Conservation (phyloP, 92 coral and sea anemone species). For the Desmophyllum pertusum region DNA sequence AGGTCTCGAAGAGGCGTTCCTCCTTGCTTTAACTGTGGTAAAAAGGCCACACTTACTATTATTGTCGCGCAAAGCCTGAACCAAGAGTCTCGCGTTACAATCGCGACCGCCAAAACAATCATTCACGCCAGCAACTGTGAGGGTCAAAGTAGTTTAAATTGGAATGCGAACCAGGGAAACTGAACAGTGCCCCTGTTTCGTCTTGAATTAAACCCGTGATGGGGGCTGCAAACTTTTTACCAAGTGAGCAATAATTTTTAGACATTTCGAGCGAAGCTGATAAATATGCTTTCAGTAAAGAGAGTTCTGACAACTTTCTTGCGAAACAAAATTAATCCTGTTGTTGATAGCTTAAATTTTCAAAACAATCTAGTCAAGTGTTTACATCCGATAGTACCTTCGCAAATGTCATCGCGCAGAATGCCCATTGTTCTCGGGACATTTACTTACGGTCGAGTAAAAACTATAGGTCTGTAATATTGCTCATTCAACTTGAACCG, state of each 20-base stretch:
- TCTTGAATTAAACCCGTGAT: not conserved
- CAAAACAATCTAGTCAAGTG: no score
- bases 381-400: no score
- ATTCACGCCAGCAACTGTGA: not conserved
- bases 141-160: not conserved
- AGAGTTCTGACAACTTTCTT: not conserved
- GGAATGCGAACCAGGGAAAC: not conserved
- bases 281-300: slow-evolving; percentile 2
- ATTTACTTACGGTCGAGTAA: no score
- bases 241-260: not conserved
- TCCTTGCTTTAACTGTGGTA: not conserved
- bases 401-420: no score
- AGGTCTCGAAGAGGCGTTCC: not conserved
- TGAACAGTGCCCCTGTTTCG: not conserved
- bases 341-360: no score
- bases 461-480: no score
- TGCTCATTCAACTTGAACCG: no score
- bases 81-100: not conserved
- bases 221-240: not conserved
- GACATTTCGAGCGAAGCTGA: not conserved
- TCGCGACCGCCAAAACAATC: not conserved
- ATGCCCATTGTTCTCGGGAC: no score
- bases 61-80: slow-evolving; percentile 2
- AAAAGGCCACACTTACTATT: not conserved
- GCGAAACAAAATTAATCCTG: no score